phyloP scores from a whole-genome alignment of 2,888 invertebrate genomes.

The Autographa gamma region DNA sequence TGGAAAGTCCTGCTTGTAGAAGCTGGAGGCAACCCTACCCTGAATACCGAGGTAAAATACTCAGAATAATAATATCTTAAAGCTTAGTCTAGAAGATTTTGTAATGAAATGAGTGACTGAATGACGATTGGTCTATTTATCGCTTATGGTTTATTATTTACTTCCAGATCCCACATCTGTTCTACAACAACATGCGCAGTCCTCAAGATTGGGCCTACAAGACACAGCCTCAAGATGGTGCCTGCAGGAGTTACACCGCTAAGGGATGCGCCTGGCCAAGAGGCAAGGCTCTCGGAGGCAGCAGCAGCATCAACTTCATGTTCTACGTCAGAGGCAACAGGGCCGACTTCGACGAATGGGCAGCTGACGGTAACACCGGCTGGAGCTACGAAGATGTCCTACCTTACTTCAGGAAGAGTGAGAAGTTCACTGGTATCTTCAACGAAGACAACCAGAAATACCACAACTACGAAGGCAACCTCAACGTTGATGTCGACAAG shows the following conservation, averaged over 20 bases:
- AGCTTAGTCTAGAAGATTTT: neutral
- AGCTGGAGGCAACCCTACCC: slow-evolving; percentile 90
- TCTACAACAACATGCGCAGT: slow-evolving; percentile 66
- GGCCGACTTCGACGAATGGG: slow-evolving; percentile 89
- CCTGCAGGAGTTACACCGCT: slow-evolving; percentile 74
- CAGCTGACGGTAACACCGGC: slow-evolving; percentile 87
- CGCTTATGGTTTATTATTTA: slow-evolving; percentile 45
- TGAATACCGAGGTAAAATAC: slow-evolving; percentile 81
- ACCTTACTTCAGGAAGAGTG: slow-evolving; percentile 91
- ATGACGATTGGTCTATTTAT: neutral
- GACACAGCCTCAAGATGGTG: slow-evolving; percentile 79
- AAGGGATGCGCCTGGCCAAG: slow-evolving; percentile 88
- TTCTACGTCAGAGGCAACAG: slow-evolving; percentile 89
- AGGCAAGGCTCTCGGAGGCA: slow-evolving; percentile 91
- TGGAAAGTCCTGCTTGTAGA: slow-evolving; percentile 90
- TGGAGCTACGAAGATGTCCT: slow-evolving; percentile 92
- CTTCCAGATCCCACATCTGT: slow-evolving; percentile 65
- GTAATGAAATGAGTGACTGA: neutral
- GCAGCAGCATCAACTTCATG: slow-evolving; percentile 90
- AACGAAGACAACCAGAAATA: slow-evolving; percentile 87
- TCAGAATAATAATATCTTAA: neutral
- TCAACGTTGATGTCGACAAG: slow-evolving; percentile 89
- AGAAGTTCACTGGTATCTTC: slow-evolving; percentile 53
- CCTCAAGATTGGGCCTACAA: slow-evolving; percentile 88
- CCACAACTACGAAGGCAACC: slow-evolving; percentile 87